Evolutionary conservation across 2,113 vertebrate species (phyloP), one percentile per base, ranked within the genome.

Genomic region (Garra rufa): DNA sequence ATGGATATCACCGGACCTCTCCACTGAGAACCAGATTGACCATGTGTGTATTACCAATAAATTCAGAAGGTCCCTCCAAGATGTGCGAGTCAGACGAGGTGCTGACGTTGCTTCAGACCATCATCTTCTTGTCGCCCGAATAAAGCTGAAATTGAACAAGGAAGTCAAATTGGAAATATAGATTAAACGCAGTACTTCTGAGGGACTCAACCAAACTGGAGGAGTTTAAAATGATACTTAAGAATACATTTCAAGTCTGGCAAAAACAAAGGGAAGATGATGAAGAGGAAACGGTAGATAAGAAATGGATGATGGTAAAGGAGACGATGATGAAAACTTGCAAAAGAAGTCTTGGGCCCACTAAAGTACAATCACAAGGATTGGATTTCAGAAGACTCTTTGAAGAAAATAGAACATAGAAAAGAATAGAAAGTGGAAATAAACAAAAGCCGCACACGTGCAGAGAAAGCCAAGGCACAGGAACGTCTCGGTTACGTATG

Each of bases 391-490:
- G 10, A 50, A 11, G 24, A 83, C 14, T 28, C n/a, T 6, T 28
- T 63, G 1, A 17, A 28, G 11, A 84, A 21, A 26, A 76, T 77
- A 83, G 21, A 28, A 48, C 26, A 50, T 28, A 76, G 57, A 3
- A 84, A 84, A 44, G n/a, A 61, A 38, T 61, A 76, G 71, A 83
- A 83, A 30, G 71, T 24, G 4, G 55, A 21, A 46, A 30, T 76
- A 4, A 61, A 59, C 52, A 61, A 76, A 55, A 76, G 71, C 55
- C 13, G 0, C 21, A 70, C 75, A 55, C 46, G 63, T 76, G 73
- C 82, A 44, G 43, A 15, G 21, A 61, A 83, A 61, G 82, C 52
- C 34, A 83, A 75, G 34, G 70, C 82, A 26, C 30, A 83, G 38
- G 55, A 83, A 24, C 26, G n/a, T n/a, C n/a, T n/a, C n/a, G n/a